Percentiles rank a stretch among this genome's conserved stretches.
phyloP scores from a whole-genome alignment of 2,797 vertebrate species.

The Brachyalestes nurse region DNA sequence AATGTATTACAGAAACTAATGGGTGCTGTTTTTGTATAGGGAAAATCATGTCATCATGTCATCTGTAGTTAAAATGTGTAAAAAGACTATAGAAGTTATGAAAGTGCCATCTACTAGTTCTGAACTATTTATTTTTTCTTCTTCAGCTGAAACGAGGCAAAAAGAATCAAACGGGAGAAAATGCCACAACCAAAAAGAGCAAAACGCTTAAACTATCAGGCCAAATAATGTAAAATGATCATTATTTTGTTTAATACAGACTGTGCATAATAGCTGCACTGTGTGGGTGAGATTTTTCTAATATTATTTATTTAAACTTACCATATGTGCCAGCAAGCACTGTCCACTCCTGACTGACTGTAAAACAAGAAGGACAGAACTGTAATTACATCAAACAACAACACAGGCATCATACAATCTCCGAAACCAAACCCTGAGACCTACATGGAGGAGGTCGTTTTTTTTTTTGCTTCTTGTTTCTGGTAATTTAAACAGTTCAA shows the following conservation, averaged over 20 bases:
- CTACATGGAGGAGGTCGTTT: no score
- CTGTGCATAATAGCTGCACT: neutral
- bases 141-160: neutral
- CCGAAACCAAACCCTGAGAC: neutral
- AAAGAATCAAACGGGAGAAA: no score
- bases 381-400: slow-evolving; percentile 10
- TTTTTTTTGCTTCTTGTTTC: neutral
- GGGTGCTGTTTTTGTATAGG: no score
- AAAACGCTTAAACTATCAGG: neutral
- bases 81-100: neutral
- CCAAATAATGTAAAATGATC: neutral
- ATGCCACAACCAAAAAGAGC: neutral
- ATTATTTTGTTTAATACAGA: neutral
- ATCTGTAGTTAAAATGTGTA: neutral
- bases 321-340: slow-evolving; percentile 1
- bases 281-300: neutral
- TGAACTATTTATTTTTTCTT: neutral
- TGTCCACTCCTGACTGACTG: slow-evolving; percentile 28
- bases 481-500: neutral
- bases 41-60: neutral
- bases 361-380: slow-evolving; percentile 47
- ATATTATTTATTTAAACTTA: slow-evolving; percentile 52
- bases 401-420: neutral
- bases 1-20: no score
- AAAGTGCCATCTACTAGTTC: neutral